Evolutionary conservation across 1,140 invertebrate species (phyloP), one percentile per base, ranked within the genome.

Genomic region (Radopholus similis): DNA sequence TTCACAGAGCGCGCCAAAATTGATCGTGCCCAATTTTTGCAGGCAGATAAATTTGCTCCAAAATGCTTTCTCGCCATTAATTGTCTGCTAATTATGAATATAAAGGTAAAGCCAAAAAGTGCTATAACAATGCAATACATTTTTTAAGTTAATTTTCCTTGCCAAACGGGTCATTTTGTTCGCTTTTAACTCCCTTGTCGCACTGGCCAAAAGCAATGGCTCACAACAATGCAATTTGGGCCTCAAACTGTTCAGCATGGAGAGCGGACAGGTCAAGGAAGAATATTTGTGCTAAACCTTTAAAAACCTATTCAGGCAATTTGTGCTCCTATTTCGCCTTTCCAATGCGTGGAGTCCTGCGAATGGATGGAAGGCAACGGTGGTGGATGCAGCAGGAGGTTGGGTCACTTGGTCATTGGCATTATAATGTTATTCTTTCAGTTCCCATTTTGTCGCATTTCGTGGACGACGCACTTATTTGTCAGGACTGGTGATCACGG

Each of bases 151-250:
- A n/a, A n/a, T n/a, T n/a, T n/a, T n/a, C n/a, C n/a, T n/a, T n/a
- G n/a, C n/a, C n/a, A n/a, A n/a, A n/a, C n/a, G n/a, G n/a, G 42
- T n/a, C 0, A 13, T 60, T 60, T 44, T 60, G 13, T 49, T 18
- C 47, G 28, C 9, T 47, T 60, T 49, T 40, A 21, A 26, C 34
- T 28, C 6, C 11, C 32, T 42, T 15, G 28, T 42, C 18, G n/a
- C 47, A n/a, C 21, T 32, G 15, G 15, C 26, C 26, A n/a, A n/a
- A n/a, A 8, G 18, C 3, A 18, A 58, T 49, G 62, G 47, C 32
- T 54, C 34, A 35, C 54, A 32, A 26, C 68, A 70, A 71, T 71
- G 70, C 47, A 71, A 70, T 55, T n/a, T 71, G 15, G 70, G 70
- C 30, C 51, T 63, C 11, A 71, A 71, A 64, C 30, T 71, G 32